Evolutionary conservation across 2,113 vertebrate species (phyloP).

Genomic region (Bufo bufo): DNA sequence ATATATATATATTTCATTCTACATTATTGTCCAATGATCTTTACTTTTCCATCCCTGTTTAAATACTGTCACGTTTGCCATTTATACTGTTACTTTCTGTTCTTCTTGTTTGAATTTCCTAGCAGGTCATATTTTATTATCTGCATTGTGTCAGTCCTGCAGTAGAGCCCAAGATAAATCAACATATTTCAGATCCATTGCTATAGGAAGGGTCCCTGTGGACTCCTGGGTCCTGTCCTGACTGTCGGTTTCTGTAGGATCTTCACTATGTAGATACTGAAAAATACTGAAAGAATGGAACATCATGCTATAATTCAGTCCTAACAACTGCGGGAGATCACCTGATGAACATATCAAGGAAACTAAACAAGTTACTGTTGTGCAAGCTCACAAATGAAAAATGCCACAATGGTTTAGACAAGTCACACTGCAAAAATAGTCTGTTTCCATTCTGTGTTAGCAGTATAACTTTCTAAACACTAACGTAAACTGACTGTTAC

Average conservation of each 20-base stretch:
- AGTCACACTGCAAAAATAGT: conserved; percentile 10
- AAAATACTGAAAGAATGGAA: conserved; percentile 35
- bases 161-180: conserved; percentile 57
- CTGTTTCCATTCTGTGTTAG: not conserved
- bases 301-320: conserved; percentile 28
- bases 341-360: conserved; percentile 35
- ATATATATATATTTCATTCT: not conserved
- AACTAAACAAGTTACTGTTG: not conserved
- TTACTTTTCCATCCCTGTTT: no score
- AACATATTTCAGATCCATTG: conserved; percentile 15
- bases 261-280: not conserved
- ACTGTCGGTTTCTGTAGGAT: not conserved
- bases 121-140: conserved; percentile 50
- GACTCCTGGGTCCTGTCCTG: not conserved
- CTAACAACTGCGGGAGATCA: conserved; percentile 19
- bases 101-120: conserved; percentile 14
- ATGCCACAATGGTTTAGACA: conserved; percentile 20
- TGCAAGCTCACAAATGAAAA: conserved; percentile 18
- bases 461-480: conserved; percentile 2
- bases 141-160: conserved; percentile 44
- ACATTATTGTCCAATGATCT: no score
- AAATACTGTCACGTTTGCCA: conserved; percentile 21
- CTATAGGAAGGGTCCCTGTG: not conserved
- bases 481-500: not conserved
- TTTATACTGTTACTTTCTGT: conserved; percentile 49